Conservation (phyloP, 1,140 invertebrate genomes). For the Bombus superbus region DNA sequence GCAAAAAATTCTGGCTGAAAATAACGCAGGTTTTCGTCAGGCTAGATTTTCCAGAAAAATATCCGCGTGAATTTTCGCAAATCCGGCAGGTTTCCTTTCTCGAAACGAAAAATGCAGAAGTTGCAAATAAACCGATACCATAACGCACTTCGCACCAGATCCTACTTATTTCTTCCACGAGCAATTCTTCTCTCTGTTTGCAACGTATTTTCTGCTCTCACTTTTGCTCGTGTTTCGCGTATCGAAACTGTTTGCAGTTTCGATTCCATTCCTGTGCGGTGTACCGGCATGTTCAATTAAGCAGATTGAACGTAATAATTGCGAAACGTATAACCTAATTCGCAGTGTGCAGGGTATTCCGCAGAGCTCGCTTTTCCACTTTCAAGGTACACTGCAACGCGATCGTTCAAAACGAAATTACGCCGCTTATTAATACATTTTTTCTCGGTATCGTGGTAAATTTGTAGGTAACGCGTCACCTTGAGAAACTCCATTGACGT, state of each 20-base stretch:
- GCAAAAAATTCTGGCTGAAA: not conserved
- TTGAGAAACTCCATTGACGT: constrained; percentile 28
- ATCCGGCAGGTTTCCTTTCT: too few species aligned
- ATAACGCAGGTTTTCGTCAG: not conserved
- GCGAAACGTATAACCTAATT: constrained; percentile 12
- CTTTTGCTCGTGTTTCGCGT: not conserved
- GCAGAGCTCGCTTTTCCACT: constrained; percentile 24
- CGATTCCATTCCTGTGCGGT: not conserved
- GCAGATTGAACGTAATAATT: constrained; percentile 28
- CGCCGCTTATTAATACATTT: constrained; percentile 44
- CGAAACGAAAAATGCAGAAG: not conserved
- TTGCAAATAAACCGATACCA: not conserved
- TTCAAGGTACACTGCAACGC: constrained; percentile 53
- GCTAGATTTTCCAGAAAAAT: not conserved
- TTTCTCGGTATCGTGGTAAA: constrained; percentile 1
- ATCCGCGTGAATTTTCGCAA: not conserved
- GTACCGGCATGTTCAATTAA: constrained; percentile 4
- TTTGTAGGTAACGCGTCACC: not conserved
- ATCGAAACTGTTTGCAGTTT: not conserved
- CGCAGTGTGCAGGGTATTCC: not conserved
- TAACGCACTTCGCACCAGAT: not conserved
- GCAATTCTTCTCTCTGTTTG: not conserved
- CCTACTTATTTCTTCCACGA: not conserved
- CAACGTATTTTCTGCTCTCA: not conserved
- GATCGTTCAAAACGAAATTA: constrained; percentile 37